Evolutionary conservation across 1,140 invertebrate genomes (phyloP).

Genomic region (Chrysopa pallens): DNA sequence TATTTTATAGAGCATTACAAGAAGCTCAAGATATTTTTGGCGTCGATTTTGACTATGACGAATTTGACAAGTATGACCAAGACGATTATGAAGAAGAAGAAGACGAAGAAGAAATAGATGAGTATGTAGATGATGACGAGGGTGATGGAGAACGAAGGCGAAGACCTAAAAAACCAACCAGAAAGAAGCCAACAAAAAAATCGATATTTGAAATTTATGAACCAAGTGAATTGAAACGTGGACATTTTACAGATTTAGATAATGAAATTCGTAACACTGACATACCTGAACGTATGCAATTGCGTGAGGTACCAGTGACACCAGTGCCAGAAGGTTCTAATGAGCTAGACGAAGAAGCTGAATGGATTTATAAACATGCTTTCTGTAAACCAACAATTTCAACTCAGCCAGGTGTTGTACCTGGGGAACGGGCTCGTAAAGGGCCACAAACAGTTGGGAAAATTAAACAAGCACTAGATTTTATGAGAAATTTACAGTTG

Average conservation of each 20-base stretch:
- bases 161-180: conserved; percentile 47
- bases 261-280: conserved; percentile 82
- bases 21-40: conserved; percentile 99
- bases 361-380: conserved; percentile 94
- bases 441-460: conserved; percentile 59
- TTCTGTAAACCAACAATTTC: conserved; percentile 74
- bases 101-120: conserved; percentile 52
- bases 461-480: conserved; percentile 86
- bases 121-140: conserved; percentile 20
- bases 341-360: conserved; percentile 85
- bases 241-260: conserved; percentile 87
- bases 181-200: conserved; percentile 67
- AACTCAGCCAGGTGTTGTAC: conserved; percentile 39
- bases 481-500: conserved; percentile 86
- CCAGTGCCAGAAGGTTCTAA: conserved; percentile 63
- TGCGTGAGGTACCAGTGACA: conserved; percentile 73
- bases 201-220: conserved; percentile 94
- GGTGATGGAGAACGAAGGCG: conserved; percentile 28
- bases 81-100: conserved; percentile 73
- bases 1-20: conserved; percentile 59
- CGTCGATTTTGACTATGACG: conserved; percentile 95
- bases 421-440: conserved; percentile 31
- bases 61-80: conserved; percentile 79
- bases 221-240: conserved; percentile 89
- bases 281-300: conserved; percentile 81